Conservation (phyloP, 2,888 invertebrate genomes). For the Hemicrepidius hirtus region DNA sequence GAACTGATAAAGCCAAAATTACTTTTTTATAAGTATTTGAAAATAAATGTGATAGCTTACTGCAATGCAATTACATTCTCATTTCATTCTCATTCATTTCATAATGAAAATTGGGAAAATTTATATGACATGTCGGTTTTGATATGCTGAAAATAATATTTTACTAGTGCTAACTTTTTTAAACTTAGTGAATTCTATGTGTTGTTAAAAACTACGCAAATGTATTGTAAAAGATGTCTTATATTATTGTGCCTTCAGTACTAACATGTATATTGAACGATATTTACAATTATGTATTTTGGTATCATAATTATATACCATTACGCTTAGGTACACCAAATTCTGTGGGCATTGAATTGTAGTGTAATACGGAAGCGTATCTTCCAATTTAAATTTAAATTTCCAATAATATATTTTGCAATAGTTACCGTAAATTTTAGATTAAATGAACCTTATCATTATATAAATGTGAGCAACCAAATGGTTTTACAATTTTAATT, state of each 20-base stretch:
- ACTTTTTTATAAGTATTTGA: too few species aligned
- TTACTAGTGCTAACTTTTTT: conserved; percentile 2
- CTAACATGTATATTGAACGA: conserved; percentile 9
- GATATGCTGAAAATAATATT: not conserved
- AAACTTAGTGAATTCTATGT: conserved; percentile 1
- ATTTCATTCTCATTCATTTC: too few species aligned
- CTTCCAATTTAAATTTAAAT: not conserved
- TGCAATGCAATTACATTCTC: too few species aligned
- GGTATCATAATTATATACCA: conserved; percentile 8
- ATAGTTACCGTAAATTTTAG: too few species aligned
- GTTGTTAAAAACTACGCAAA: conserved; percentile 15
- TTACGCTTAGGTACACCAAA: conserved; percentile 20
- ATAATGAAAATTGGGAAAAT: too few species aligned
- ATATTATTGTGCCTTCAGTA: conserved; percentile 31
- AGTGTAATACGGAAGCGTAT: not conserved
- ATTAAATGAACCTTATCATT: too few species aligned
- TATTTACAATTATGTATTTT: conserved; percentile 32
- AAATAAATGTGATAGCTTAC: too few species aligned
- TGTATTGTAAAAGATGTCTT: conserved; percentile 26
- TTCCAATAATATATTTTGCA: too few species aligned
- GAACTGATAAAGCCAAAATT: too few species aligned
- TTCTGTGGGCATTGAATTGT: conserved; percentile 1
- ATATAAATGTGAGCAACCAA: too few species aligned
- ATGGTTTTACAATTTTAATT: too few species aligned
- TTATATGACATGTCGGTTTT: too few species aligned